Evolutionary conservation across 2,113 vertebrate species (phyloP), one percentile per base, ranked within the genome.

Genomic region (Indicator indicator): DNA sequence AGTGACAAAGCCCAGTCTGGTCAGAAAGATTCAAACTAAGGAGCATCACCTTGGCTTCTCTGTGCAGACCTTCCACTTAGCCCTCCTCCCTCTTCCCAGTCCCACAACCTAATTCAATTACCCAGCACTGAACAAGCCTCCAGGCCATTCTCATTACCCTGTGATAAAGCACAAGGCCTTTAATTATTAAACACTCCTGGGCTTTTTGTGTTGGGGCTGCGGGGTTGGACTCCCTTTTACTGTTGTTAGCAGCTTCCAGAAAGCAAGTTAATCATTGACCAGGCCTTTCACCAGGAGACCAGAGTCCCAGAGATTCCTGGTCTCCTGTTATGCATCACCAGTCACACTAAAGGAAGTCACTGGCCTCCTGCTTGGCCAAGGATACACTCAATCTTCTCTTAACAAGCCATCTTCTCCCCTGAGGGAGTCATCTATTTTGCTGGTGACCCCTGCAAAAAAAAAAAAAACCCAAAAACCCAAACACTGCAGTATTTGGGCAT

Each of bases 251-350:
- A 85, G 83, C 90, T 94, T 80, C 91, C 90, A 95, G 89, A 91
- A 94, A 75, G 72, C 44, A 73, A 93, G 95, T 97, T 95, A 97
- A 97, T 97, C 67, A 97, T 97, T 97, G 85, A 95, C 86, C 90
- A 89, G 36, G 64, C 79, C 30, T 88, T 90, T 87, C 90, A 94
- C 65, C 89, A 62, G 65, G 73, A 81, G 80, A 86, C 55, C 87
- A 91, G 90, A 96, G 90, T 86, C 93, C 88, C 75, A 44, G 40
- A 86, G 89, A 72, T 50, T 74, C 76, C 76, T 36, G 59, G 7
- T 56, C 58, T 54, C 68, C 7, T 50, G 83, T 89, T 94, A 93
- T 93, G 92, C 94, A 96, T 72, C 89, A 70, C 68, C 85, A 72
- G 50, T 7, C 60, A 73, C 60, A 27, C 19, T 88, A 16, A 64